Evolutionary conservation across 2,113 vertebrate genomes (phyloP), one percentile per base, ranked within the genome.

Genomic region (human (Homo sapiens)): DNA sequence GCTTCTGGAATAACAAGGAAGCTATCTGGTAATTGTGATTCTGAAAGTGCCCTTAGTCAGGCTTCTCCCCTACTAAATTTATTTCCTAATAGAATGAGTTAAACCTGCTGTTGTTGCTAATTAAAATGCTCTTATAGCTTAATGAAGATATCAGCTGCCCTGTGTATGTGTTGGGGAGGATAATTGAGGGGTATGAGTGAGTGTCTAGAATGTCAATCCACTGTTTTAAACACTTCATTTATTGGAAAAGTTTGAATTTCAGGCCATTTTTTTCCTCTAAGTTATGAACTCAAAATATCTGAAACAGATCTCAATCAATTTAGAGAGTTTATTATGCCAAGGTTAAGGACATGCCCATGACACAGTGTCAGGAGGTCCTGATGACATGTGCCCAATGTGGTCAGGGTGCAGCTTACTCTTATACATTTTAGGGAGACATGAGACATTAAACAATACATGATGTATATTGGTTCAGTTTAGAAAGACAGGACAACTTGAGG

Each of bases 81-180:
- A 89, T 78, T 89, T 92, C 85, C 59, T 84, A 96, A 89, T 92
- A 95, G 76, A 94, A 92, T 83, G 89, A 95, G 70, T 89, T 84
- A 92, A 92, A 64, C 50, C 52, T 96, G 48, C 50, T 92, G 32
- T 43, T 72, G 17, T 89, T 95, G 70, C 50, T 89, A 92, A 95
- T 92, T 92, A 79, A 95, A 96, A 96, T 92, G 43, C 43, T 84
- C 70, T 95, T 84, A 45, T 30, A 94, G 50, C 43, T 89, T 50
- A 96, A 95, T 70, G 78, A 89, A 92, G 50, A 89, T 82, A 94
- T 76, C 43, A 70, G 23, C n/a, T 59, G 22, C 35, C 40, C 20
- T 68, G 32, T 57, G 57, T 83, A 35, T 30, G 38, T 40, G 18
- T 18, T 7, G 52, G 16, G 23, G 6, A 27, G 12, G 17, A 52